Base-by-base conservation (phyloP, 2,113 vertebrate genomes). In the Planiliza haematocheilus region DNA sequence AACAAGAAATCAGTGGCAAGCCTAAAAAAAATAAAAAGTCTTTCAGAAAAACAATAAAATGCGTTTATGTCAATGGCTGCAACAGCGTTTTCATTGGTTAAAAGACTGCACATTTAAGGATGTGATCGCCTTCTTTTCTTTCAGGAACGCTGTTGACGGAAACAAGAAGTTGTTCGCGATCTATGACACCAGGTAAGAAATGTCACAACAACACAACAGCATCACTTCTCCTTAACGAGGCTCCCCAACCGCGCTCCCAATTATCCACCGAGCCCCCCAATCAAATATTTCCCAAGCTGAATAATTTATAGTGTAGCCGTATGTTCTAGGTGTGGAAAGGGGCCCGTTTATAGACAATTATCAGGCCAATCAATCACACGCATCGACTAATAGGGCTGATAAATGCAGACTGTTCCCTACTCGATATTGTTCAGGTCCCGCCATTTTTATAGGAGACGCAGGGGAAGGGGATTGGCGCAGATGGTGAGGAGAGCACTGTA, bases 121-220 rank as follows among this genome's bases (percentile, higher is more conserved):
- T 49, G 53, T 71, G 52, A 61, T 21, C 60, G 1, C 20, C 77
- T 5, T 37, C 46, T 87, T 78, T 86, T 89, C 83, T 92, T 93
- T 92, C 90, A 99, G 97, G 97, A 97, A 99, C 42, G 96, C 96
- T 48, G 94, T 96, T 82, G 95, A 98, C 83, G 96, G 96, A 90
- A 96, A 97, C 91, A 97, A 96, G 91, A 96, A 95, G 89, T 88
- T 98, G 30, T 96, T 97, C 83, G 94, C 95, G 71, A 96, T 98
- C 91, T 99, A 97, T 85, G 96, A 97, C 86, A 96, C 96, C 51
- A 95, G 96, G 97, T 99, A 85, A 90, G 95, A 70, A n/a, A 58
- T 18, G 72, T 55, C 60, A 53, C 56, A 42, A 49, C 59, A 13
- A 1, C 43, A 46, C 38, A 12, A 39, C 41, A 38, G n/a, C 52